Evolutionary conservation across 2,113 vertebrate genomes (phyloP), one percentile per base, ranked within the genome.

Genomic region (Carassius carassius): DNA sequence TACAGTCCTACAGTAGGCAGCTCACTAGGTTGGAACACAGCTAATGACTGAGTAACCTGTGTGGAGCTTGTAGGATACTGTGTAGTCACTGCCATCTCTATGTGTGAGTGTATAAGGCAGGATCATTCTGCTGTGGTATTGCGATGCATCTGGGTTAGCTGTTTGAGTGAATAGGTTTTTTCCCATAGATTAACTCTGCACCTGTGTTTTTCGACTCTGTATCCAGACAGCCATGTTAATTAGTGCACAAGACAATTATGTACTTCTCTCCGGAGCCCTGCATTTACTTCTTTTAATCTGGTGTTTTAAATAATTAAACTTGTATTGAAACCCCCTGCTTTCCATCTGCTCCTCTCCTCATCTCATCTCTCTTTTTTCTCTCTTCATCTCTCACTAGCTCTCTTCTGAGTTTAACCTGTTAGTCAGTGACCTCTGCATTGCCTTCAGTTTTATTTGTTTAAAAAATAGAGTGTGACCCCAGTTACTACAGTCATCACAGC

Each of bases 231-330:
- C 82, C 80, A 21, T 51, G 63, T 88, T 94, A 93, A 93, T 93
- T 93, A 93, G 91, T 90, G 86, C 89, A 87, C 86, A 76, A 93
- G 87, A 90, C 92, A 93, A 91, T 94, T 93, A 92, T 89, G 89
- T 90, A 87, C 72, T 83, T 56, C 89, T 89, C 92, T 92, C 91
- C 65, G 70, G 91, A 92, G 92, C 90, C 87, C 87, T 88, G 90
- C 88, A 90, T 94, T 94, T 94, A 93, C 90, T 92, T 93, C 92
- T 94, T 87, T 92, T 94, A 93, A 94, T 93, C 92, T 90, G 90
- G 86, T 90, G 89, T 90, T 81, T 92, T 93, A 90, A 92, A 93
- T 94, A 93, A 94, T 94, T 93, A 91, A 93, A 92, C 88, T 86
- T 90, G 87, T 84, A 89, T 87, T 88, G 89, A 90, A 91, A 89